Conservation (phyloP, 2,888 invertebrate genomes). For the Myopa testacea region DNA sequence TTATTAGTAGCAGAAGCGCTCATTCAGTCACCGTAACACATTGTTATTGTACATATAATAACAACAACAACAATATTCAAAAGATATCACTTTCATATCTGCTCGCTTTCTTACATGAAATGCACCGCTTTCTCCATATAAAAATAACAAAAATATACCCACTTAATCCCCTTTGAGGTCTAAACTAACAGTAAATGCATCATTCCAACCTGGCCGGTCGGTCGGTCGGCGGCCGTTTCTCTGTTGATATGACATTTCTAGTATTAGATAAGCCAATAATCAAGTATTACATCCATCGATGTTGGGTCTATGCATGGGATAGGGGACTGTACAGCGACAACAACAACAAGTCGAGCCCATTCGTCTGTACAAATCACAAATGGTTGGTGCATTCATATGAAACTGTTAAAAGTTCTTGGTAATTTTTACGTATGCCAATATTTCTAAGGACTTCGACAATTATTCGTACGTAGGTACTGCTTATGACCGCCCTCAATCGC, state of each 20-base stretch:
- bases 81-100: no score
- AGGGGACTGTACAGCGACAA: background rate
- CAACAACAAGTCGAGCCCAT: no score
- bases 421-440: no score
- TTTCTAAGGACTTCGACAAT: no score
- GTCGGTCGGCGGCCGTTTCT: background rate
- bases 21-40: background rate
- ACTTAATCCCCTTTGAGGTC: conserved; percentile 66
- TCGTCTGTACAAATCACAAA: no score
- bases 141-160: conserved; percentile 49
- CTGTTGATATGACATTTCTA: conserved; percentile 1
- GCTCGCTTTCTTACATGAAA: conserved; percentile 51
- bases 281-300: conserved; percentile 27
- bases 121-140: conserved; percentile 49
- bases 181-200: conserved; percentile 56
- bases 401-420: no score
- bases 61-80: no score
- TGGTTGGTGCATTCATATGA: no score
- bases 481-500: no score
- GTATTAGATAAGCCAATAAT: conserved; percentile 36
- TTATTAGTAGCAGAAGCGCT: conserved; percentile 6
- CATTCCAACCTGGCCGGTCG: background rate
- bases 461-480: no score
- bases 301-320: background rate
- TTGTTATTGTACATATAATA: no score